Evolutionary conservation across 2,113 vertebrate species (phyloP).

Genomic region (Gambusia affinis): DNA sequence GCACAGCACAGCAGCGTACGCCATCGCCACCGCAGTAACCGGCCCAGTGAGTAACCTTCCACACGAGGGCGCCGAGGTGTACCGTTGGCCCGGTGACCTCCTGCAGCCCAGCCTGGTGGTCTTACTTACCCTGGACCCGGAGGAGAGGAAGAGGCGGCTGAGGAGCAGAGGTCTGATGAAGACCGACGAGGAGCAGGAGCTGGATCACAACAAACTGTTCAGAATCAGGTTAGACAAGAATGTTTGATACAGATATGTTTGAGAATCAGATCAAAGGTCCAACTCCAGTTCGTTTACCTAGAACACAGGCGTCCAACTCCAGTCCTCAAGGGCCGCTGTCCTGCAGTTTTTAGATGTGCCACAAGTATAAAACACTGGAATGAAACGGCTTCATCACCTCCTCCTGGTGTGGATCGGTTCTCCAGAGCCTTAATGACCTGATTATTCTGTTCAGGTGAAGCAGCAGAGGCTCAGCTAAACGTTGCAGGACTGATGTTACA

Average conservation of each 20-base stretch:
- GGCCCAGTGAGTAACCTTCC: slow-evolving; percentile 85
- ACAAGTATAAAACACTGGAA: too few species aligned
- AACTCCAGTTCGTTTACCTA: too few species aligned
- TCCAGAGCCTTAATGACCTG: too few species aligned
- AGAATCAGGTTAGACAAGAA: slow-evolving; percentile 83
- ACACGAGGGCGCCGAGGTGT: slow-evolving; percentile 79
- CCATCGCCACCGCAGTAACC: slow-evolving; percentile 87
- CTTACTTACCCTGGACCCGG: slow-evolving; percentile 84
- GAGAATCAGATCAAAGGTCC: not conserved
- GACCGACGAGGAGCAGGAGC: slow-evolving; percentile 86
- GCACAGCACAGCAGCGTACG: slow-evolving; percentile 95
- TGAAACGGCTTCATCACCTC: too few species aligned
- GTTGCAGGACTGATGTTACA: too few species aligned
- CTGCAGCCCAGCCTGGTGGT: slow-evolving; percentile 87
- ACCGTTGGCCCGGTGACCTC: slow-evolving; percentile 90
- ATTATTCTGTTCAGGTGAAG: too few species aligned
- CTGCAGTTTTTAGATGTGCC: too few species aligned
- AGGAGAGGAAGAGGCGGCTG: slow-evolving; percentile 85
- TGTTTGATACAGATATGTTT: not conserved
- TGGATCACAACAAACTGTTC: slow-evolving; percentile 86
- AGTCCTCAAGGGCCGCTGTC: too few species aligned
- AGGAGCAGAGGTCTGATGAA: slow-evolving; percentile 79
- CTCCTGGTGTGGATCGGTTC: too few species aligned
- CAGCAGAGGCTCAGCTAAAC: too few species aligned
- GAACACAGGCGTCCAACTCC: too few species aligned